Evolutionary conservation across 2,113 vertebrate genomes (phyloP), one percentile per base, ranked within the genome.

Genomic region (Panthera leo): DNA sequence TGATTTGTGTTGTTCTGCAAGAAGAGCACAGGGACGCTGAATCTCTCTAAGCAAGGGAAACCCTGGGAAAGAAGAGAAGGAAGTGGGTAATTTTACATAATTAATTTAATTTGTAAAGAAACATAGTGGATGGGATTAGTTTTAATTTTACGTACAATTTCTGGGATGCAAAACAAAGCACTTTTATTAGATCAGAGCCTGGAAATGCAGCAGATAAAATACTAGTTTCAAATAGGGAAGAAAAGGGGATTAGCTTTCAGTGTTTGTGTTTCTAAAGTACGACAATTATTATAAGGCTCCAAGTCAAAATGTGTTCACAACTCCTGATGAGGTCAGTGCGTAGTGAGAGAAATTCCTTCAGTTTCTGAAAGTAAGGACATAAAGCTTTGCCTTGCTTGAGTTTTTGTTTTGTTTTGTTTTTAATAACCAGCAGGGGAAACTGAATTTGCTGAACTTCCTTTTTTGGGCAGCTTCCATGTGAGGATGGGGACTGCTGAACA

Each of bases 51-150:
- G 45, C 45, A 82, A 87, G 19, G 85, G 76, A 95, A 97, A 84
- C 19, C 61, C 58, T 89, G 61, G 67, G 88, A 97, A 95, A 91
- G 76, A 94, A 83, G 42, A 14, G 34, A 88, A 94, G 85, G 92
- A 97, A 97, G 61, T 65, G 27, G 68, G 14, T 29, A 75, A 89
- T 86, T 97, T 95, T 36, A 87, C 25, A 65, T 55, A 96, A 96
- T 96, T 82, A 95, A 95, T 97, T 92, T 96, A 96, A 96, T 96
- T 96, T 96, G 45, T 79, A 92, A 86, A 92, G 90, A 96, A 95
- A 95, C 39, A 85, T 34, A 97, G 63, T 96, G 65, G 23, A 51
- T 94, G 68, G 80, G 65, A 95, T 96, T 95, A 95, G 83, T 95
- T 96, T 79, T 85, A 95, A 92, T 92, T 95, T 97, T 94, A 96